These are phyloP conservation scores for Mylabris phalerata DNA, from an alignment of 1,140 invertebrate species.

Conservation along the genomic window DNA sequence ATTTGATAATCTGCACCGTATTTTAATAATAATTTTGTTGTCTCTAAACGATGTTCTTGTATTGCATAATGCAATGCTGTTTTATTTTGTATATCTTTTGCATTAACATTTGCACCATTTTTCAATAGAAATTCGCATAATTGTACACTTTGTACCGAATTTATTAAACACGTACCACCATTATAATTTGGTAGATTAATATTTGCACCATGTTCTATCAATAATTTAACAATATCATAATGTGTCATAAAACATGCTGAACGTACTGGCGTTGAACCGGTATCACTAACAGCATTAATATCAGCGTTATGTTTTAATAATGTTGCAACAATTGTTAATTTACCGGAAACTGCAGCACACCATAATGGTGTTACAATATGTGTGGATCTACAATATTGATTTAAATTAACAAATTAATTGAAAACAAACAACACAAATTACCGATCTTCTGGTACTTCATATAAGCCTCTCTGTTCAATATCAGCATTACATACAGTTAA, in stretches of 20 bases:
- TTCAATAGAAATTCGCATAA: slow-evolving; percentile 75
- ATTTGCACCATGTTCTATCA: slow-evolving; percentile 80
- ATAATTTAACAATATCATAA: slow-evolving; percentile 68
- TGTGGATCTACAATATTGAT: slow-evolving; percentile 47
- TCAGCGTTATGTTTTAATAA: slow-evolving; percentile 74
- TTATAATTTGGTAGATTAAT: slow-evolving; percentile 82
- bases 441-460: slow-evolving; percentile 62
- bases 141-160: slow-evolving; percentile 79
- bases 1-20: slow-evolving; percentile 73
- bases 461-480: slow-evolving; percentile 75
- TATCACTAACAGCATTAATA: slow-evolving; percentile 78
- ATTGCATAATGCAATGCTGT: slow-evolving; percentile 92
- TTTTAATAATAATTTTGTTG: slow-evolving; percentile 72
- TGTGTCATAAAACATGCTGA: slow-evolving; percentile 93
- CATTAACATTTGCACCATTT: slow-evolving; percentile 75
- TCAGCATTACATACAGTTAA: slow-evolving; percentile 74
- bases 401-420: not conserved
- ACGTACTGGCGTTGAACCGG: slow-evolving; percentile 81
- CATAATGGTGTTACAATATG: slow-evolving; percentile 86
- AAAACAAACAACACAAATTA: slow-evolving; percentile 6
- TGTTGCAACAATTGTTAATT: slow-evolving; percentile 68
- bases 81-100: slow-evolving; percentile 83
- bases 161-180: slow-evolving; percentile 90
- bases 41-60: slow-evolving; percentile 79
- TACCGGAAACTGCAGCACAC: slow-evolving; percentile 87